A percentile compares a stretch with the other conserved stretches of the same genome.
Conservation (phyloP, 2,797 vertebrate species). For the Coregonus sp. region DNA sequence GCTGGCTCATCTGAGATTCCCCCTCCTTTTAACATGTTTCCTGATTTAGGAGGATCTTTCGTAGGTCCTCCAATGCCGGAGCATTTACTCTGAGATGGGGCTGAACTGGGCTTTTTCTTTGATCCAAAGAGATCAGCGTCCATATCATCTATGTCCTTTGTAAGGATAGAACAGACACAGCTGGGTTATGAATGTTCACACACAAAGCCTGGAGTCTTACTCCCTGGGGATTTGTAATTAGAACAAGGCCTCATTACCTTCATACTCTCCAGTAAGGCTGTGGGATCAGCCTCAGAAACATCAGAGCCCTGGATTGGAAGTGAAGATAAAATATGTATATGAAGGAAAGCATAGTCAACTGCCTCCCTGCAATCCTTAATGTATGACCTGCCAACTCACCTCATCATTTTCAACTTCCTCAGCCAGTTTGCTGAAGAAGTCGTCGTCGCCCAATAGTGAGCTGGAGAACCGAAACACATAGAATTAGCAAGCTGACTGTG, state of each 20-base stretch:
- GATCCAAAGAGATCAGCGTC: conserved; percentile 81
- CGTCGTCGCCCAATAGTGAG: conserved; percentile 68
- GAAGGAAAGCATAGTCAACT: background rate
- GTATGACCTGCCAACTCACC: conserved; percentile 61
- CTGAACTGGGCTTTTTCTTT: conserved; percentile 69
- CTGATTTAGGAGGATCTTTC: conserved; percentile 32
- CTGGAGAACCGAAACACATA: conserved; percentile 57
- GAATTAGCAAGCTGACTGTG: background rate
- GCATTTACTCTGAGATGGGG: conserved; percentile 64
- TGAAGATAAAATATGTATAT: background rate
- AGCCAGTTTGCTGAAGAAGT: conserved; percentile 75
- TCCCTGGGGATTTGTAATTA: background rate
- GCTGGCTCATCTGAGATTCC: conserved; percentile 62
- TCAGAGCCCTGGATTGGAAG: conserved; percentile 73
- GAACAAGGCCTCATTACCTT: conserved; percentile 64
- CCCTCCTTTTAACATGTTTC: conserved; percentile 42
- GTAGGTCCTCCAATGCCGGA: conserved; percentile 47
- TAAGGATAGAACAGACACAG: conserved; percentile 1
- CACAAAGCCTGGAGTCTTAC: background rate
- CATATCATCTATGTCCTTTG: conserved; percentile 85
- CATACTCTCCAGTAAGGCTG: conserved; percentile 75
- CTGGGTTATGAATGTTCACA: background rate
- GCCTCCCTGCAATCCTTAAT: background rate
- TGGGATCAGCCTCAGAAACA: conserved; percentile 76
- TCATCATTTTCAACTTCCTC: conserved; percentile 70